Evolutionary conservation across 2,113 vertebrate species (phyloP), one percentile per base, ranked within the genome.

Genomic region (Azemiops feae): DNA sequence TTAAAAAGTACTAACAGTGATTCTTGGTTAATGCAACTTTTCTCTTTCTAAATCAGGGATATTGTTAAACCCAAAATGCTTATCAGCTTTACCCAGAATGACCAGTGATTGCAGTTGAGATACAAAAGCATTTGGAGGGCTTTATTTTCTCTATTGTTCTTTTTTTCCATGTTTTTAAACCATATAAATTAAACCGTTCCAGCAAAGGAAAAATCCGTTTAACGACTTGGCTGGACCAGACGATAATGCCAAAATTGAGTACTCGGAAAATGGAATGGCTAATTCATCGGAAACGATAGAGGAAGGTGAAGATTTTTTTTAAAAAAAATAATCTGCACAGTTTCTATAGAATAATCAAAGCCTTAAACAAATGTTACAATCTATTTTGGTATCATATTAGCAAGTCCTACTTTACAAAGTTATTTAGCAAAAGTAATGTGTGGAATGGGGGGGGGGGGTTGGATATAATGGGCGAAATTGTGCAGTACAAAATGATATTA

Each of bases 181-280:
- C 34, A 93, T 47, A 87, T 27, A 94, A 94, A 85, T 60, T 89
- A 57, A 92, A 69, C 90, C 27, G 25, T 96, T 97, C 50, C 94
- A 99, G 98, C 96, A 97, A 97, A 98, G 98, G 95, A 97, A 97
- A 97, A 99, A 99, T 96, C 98, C 98, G 0, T 99, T 99, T 96
- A 98, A 98, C 96, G 97, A n/a, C 52, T 96, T 96, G 0, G 85
- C 9, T 34, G 74, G 95, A 22, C 94, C 96, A 94, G 95, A 93
- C 90, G 98, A 98, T 94, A 55, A 95, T 52, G 92, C 94, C 86
- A 85, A 95, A 89, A 93, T 57, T 9, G 87, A 34, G n/a, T 95
- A 89, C 50, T 92, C 96, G 74, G 90, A 95, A 95, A 95, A 95
- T 91, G 96, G 92, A 96, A 90, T 92, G 16, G 18, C 55, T 87